A percentile compares a stretch with the other conserved stretches of the same genome.
Conservation (phyloP, 2,113 vertebrate species). For the Tringa solitaria region DNA sequence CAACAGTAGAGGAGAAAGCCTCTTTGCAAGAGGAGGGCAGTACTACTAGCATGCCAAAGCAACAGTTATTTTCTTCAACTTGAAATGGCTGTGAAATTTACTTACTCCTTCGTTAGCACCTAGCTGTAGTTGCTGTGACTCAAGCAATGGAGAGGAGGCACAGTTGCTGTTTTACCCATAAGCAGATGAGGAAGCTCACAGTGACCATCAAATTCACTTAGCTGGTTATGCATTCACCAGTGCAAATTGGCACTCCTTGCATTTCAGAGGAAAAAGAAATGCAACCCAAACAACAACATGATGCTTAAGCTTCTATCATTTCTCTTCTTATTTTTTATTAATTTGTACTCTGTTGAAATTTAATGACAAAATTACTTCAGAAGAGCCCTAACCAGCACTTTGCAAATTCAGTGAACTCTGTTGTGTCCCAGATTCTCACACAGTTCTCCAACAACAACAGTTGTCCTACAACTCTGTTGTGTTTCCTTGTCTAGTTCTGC, state of each 20-base stretch:
- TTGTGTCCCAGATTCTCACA: not conserved
- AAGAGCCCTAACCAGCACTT: not conserved
- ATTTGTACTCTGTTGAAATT: not conserved
- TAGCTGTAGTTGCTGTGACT: not conserved
- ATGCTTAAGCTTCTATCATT: not conserved
- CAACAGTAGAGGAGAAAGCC: not conserved
- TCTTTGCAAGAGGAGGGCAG: not conserved
- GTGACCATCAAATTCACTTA: not conserved
- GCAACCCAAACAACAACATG: not conserved
- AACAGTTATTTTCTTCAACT: not conserved
- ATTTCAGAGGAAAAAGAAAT: not conserved
- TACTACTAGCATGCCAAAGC: not conserved
- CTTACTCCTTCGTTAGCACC: accelerated
- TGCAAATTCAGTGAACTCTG: not conserved
- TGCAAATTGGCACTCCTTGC: not conserved
- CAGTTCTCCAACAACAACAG: too few relatives aligned
- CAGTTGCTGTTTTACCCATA: accelerated
- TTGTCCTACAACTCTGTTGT: not conserved
- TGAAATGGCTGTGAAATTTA: not conserved
- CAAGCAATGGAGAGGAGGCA: not conserved
- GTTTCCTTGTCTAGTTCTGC: not conserved
- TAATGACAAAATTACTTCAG: not conserved
- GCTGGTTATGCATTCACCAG: not conserved
- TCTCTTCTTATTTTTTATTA: not conserved
- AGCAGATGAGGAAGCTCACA: not conserved